A percentile compares a stretch with the other conserved stretches of the same genome.
phyloP scores from a whole-genome alignment of 2,888 invertebrate species.

The Mythimna albipuncta region DNA sequence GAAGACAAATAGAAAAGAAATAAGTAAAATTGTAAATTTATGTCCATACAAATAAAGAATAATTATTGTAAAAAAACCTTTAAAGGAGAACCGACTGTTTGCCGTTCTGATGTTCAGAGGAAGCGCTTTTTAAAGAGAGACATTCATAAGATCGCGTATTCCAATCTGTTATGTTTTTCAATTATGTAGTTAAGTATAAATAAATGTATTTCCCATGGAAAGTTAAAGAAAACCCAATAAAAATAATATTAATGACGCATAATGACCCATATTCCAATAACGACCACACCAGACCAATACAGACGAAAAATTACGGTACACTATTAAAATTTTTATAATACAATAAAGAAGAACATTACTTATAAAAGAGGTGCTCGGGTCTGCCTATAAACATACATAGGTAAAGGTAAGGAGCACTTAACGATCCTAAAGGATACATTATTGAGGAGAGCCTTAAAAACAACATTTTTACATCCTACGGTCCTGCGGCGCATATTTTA shows the following conservation, averaged over 20 bases:
- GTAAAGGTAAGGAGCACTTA: constrained; percentile 81
- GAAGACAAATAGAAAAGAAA: too few species aligned
- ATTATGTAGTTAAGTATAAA: not conserved
- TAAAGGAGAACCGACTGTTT: too few species aligned
- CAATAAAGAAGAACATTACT: constrained; percentile 62
- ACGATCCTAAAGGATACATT: constrained; percentile 87
- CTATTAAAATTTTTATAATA: constrained; percentile 65
- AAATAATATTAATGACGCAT: constrained; percentile 2
- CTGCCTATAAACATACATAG: constrained; percentile 71
- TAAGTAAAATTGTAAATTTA: too few species aligned
- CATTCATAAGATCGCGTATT: not conserved
- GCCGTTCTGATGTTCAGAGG: too few species aligned
- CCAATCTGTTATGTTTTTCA: too few species aligned
- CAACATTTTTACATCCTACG: constrained; percentile 89
- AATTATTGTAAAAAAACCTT: too few species aligned
- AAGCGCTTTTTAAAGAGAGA: too few species aligned
- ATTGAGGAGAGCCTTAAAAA: constrained; percentile 87
- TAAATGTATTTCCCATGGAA: not conserved
- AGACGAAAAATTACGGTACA: constrained; percentile 59
- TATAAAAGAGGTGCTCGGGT: constrained; percentile 60
- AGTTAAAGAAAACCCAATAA: not conserved
- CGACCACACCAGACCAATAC: constrained; percentile 21
- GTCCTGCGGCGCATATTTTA: constrained; percentile 88
- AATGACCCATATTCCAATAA: constrained; percentile 17
- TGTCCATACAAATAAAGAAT: too few species aligned